These are phyloP conservation scores for Epistrophe eligans DNA, from an alignment of 2,888 invertebrate species.

Conservation along the genomic window DNA sequence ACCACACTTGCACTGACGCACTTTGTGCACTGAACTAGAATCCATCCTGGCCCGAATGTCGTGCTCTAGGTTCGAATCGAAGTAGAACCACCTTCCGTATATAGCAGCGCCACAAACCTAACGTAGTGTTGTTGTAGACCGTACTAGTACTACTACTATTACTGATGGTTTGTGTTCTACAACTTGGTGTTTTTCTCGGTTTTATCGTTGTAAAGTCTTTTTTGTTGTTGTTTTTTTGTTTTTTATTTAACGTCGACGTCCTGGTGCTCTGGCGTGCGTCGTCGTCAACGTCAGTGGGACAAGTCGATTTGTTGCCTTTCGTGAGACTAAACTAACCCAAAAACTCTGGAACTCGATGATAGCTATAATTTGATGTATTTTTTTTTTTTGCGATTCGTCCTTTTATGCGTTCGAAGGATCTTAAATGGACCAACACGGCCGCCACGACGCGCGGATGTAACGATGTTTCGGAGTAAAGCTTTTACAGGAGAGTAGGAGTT, in stretches of 20 bases:
- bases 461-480: conserved; percentile 78
- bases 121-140: conserved; percentile 69
- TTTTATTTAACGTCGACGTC: not conserved
- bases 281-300: conserved; percentile 73
- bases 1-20: conserved; percentile 82
- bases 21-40: conserved; percentile 81
- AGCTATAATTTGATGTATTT: conserved; percentile 11
- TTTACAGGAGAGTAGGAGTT: conserved; percentile 83
- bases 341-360: conserved; percentile 51
- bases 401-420: conserved; percentile 29
- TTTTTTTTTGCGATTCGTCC: conserved; percentile 7
- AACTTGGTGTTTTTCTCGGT: conserved; percentile 59
- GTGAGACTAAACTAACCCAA: conserved; percentile 72
- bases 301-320: conserved; percentile 68
- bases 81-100: conserved; percentile 28
- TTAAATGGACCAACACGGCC: conserved; percentile 57
- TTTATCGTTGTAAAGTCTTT: conserved; percentile 14
- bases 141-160: conserved; percentile 72
- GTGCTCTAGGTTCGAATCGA: conserved; percentile 75
- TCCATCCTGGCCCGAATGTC: conserved; percentile 77
- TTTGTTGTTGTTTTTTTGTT: not conserved
- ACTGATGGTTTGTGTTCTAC: conserved; percentile 66
- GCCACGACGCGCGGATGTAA: conserved; percentile 55
- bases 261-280: conserved; percentile 57
- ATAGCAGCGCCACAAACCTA: conserved; percentile 43